A percentile compares a stretch with the other conserved stretches of the same genome.
Conservation (phyloP, 1,140 invertebrate species). For the Ceratoteleas bidentatus region DNA sequence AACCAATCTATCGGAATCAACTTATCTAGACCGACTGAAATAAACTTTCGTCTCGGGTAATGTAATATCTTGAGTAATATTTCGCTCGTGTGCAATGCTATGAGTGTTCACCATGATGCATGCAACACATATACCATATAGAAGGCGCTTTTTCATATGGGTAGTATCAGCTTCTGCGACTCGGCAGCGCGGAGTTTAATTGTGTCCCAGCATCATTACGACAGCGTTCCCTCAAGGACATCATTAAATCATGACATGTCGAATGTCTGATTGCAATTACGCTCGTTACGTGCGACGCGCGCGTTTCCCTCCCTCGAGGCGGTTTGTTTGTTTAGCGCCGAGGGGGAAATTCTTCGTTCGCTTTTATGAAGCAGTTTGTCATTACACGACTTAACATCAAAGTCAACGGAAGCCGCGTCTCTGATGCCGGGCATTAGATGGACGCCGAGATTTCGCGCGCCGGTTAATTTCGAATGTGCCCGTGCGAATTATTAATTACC, state of each 20-base stretch:
- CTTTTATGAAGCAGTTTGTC: slow-evolving; percentile 16
- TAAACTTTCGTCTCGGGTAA: no score
- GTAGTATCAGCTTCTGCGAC: slow-evolving; percentile 4
- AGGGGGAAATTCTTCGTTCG: slow-evolving; percentile 9
- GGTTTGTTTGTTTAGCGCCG: slow-evolving; percentile 22
- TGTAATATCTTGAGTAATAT: no score
- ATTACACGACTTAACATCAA: slow-evolving; percentile 4
- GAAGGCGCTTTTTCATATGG: neutral
- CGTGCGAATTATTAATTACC: slow-evolving; percentile 24
- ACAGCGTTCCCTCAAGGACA: slow-evolving; percentile 41
- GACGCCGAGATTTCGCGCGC: slow-evolving; percentile 2
- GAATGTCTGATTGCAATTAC: slow-evolving; percentile 56
- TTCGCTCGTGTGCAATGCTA: no score
- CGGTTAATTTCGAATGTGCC: slow-evolving; percentile 1
- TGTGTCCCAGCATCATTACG: slow-evolving; percentile 43
- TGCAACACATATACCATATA: no score
- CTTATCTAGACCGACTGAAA: no score
- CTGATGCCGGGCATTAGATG: slow-evolving; percentile 19
- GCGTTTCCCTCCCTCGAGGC: slow-evolving; percentile 5
- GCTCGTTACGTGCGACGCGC: slow-evolving; percentile 26
- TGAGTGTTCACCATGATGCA: no score
- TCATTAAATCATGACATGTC: slow-evolving; percentile 57
- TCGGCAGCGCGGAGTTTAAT: slow-evolving; percentile 44
- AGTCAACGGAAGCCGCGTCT: slow-evolving; percentile 20
- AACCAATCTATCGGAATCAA: no score